Base-by-base conservation (phyloP, 2,113 vertebrate species). In the Archilochus colubris region DNA sequence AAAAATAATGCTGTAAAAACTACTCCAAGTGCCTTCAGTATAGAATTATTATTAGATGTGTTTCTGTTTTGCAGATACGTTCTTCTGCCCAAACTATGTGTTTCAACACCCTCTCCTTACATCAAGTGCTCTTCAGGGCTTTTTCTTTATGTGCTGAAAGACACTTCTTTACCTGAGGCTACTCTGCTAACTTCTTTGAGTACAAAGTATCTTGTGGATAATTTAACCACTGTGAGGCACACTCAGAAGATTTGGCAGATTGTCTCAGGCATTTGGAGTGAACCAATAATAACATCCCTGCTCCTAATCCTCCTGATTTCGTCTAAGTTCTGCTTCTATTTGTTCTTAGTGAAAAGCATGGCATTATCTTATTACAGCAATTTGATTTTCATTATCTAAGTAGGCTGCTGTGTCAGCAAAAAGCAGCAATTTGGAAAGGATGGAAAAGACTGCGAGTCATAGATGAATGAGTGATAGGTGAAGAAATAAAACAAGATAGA, bases 351-450 rank as follows among this genome's bases (percentile, higher is more conserved):
- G 94, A 93, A 95, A 95, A 94, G 76, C 88, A 86, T 53, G 44
- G 86, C 70, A 91, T 95, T 96, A 93, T 94, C 94, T 97, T 76
- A 92, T 92, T 95, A 93, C 73, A 82, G 80, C 88, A 95, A 88
- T 94, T 95, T 96, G 80, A 95, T 95, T 97, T 95, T 91, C 82
- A 93, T 96, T 96, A 95, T 88, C 86, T 93, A 86, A 84, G 73
- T 58, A 86, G 91, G 69, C 44, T 94, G 94, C 90, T 80, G 77
- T 83, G 86, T 93, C 86, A 95, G 95, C 94, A 90, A 94, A 95
- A 91, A 50, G 8, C 64, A 90, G 80, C 89, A 90, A 82, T 88
- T 95, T 95, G 90, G 94, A 95, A 88, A 91, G 90, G 82, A 88
- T 73, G 76, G 73, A 90, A 95, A 94, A 88, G 62, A 40, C 64